Evolutionary conservation across 53 echinoderm and acorn worm genomes (phyloP).

Genomic region (Actinopyga echinites): DNA sequence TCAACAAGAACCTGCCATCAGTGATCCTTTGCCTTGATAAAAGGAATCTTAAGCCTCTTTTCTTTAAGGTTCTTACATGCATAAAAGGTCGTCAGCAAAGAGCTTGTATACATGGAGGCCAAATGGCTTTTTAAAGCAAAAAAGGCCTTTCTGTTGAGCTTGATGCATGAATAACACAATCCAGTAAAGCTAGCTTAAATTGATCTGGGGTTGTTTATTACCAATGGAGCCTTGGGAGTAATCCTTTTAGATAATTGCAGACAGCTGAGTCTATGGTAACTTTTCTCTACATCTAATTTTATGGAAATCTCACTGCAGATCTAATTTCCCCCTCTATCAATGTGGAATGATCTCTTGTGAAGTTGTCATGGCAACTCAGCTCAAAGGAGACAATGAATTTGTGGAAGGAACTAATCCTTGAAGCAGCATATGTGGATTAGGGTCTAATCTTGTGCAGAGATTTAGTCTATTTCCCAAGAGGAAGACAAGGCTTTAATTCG

Average conservation of each 20-base stretch:
- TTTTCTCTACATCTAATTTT: conserved; percentile 10
- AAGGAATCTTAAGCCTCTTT: not conserved
- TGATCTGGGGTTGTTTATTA: conserved; percentile 38
- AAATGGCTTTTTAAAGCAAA: conserved; percentile 33
- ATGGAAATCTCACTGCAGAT: conserved; percentile 35
- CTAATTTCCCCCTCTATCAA: conserved; percentile 40
- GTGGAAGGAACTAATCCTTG: conserved; percentile 27
- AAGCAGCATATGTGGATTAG: conserved; percentile 36
- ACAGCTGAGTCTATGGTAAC: conserved; percentile 5
- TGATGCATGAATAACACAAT: not conserved
- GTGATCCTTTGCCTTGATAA: conserved; percentile 24
- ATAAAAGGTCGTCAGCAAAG: conserved; percentile 24
- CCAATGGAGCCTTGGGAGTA: conserved; percentile 22
- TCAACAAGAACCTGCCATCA: conserved; percentile 6
- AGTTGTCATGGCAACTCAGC: conserved; percentile 24
- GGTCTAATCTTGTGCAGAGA: conserved; percentile 29
- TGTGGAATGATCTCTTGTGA: conserved; percentile 22
- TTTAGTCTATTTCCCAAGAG: conserved; percentile 34
- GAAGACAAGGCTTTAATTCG: conserved; percentile 11
- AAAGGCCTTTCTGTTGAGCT: conserved; percentile 4
- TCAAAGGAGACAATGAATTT: conserved; percentile 28
- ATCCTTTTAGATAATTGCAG: conserved; percentile 43
- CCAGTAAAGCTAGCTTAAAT: conserved; percentile 40
- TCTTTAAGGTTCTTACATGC: conserved; percentile 12
- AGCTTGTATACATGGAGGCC: conserved; percentile 24